A percentile compares a stretch with the other conserved stretches of the same genome.
Conservation (phyloP, 2,888 invertebrate species). For the Abrostola tripartita region DNA sequence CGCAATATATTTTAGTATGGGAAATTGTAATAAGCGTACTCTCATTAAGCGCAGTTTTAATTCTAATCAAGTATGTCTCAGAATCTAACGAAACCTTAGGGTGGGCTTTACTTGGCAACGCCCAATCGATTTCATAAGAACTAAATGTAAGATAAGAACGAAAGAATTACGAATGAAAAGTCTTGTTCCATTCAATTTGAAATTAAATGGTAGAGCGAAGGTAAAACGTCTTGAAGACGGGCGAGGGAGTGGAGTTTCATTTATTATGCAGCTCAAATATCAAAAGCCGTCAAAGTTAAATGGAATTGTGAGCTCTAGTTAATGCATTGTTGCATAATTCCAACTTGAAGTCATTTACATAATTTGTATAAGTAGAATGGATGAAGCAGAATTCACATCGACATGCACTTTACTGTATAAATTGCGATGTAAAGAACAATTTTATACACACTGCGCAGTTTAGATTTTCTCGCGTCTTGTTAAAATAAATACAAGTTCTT, state of each 20-base stretch:
- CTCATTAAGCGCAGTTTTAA: no score
- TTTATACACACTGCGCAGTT: conserved; percentile 3
- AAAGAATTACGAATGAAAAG: no score
- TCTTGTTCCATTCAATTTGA: neutral
- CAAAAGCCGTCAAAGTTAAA: neutral
- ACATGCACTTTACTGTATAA: conserved; percentile 29
- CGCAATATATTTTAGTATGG: neutral
- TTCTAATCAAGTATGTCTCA: no score
- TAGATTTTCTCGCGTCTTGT: conserved; percentile 28
- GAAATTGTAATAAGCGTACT: no score
- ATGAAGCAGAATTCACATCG: conserved; percentile 10
- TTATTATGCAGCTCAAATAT: neutral
- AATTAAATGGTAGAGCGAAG: neutral
- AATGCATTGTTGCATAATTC: neutral
- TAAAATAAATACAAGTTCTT: conserved; percentile 16
- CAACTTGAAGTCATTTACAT: neutral
- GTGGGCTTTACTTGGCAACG: no score
- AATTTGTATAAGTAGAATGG: conserved; percentile 6
- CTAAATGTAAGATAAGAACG: neutral
- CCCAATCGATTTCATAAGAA: neutral
- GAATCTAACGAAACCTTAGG: no score
- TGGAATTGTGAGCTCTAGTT: neutral
- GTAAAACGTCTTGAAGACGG: neutral
- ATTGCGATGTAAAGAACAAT: conserved; percentile 2
- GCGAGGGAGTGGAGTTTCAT: neutral